A percentile compares a stretch with the other conserved stretches of the same genome.
Conservation (phyloP, 1,140 invertebrate species). For the Lasioglossum baleicum region DNA sequence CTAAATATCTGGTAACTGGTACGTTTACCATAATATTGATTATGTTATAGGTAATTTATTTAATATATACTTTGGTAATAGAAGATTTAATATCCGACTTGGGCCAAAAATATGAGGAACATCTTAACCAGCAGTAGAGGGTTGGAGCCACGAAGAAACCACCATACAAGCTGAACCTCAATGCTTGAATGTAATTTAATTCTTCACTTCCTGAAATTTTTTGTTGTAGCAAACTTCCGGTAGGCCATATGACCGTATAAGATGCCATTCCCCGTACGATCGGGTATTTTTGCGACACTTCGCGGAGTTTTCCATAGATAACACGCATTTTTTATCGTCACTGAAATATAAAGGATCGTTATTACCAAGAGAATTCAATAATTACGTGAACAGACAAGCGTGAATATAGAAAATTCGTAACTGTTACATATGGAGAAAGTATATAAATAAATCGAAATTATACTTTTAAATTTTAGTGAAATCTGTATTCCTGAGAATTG, state of each 20-base stretch:
- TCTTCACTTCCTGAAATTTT: conserved; percentile 81
- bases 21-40: background rate
- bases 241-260: conserved; percentile 87
- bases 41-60: background rate
- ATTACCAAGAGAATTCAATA: conserved; percentile 2
- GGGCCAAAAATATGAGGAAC: conserved; percentile 84
- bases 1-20: too few species aligned
- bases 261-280: conserved; percentile 85
- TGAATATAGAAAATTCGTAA: background rate
- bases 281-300: conserved; percentile 79
- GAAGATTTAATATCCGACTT: conserved; percentile 83
- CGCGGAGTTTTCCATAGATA: conserved; percentile 74
- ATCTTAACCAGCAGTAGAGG: conserved; percentile 85
- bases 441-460: background rate
- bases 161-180: conserved; percentile 86
- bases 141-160: conserved; percentile 86
- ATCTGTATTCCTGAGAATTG: background rate
- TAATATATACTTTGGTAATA: conserved; percentile 83
- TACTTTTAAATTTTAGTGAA: background rate
- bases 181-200: conserved; percentile 81
- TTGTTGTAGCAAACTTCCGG: conserved; percentile 82
- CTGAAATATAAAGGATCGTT: conserved; percentile 40
- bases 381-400: background rate
- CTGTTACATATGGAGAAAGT: background rate
- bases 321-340: conserved; percentile 66